These are phyloP conservation scores for Aviceda subcristata DNA, from an alignment of 2,113 vertebrate genomes.

Conservation along the genomic window DNA sequence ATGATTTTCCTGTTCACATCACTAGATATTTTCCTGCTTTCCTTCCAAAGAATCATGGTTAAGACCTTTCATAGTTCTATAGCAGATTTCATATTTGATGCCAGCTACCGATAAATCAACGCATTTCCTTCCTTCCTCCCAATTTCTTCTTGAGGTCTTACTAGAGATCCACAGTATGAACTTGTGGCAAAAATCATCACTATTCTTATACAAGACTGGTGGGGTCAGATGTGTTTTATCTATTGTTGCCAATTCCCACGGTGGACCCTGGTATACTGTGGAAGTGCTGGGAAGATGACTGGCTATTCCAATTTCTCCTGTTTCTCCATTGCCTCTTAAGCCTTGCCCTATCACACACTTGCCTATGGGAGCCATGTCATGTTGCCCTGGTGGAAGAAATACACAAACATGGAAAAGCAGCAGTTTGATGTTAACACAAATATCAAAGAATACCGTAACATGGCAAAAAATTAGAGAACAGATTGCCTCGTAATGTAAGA, in stretches of 20 bases:
- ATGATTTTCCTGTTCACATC: neutral
- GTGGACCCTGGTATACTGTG: neutral
- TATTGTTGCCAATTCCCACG: neutral
- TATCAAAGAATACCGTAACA: neutral
- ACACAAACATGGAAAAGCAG: neutral
- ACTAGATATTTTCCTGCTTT: neutral
- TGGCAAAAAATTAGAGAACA: neutral
- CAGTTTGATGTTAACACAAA: neutral
- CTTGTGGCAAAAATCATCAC: neutral
- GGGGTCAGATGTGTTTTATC: neutral
- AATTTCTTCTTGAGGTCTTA: neutral
- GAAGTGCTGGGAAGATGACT: neutral
- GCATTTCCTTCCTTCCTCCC: neutral
- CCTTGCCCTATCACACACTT: neutral
- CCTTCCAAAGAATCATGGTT: neutral
- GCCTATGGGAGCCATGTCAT: neutral
- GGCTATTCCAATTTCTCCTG: neutral
- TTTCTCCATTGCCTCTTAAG: neutral
- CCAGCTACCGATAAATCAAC: neutral
- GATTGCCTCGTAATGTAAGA: neutral
- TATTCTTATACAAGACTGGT: neutral
- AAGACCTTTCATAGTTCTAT: neutral
- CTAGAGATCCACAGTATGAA: neutral
- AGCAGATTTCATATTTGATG: neutral
- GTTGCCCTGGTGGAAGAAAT: neutral